Base-by-base conservation (phyloP, 2,113 vertebrate species). In the Corapipo altera region DNA sequence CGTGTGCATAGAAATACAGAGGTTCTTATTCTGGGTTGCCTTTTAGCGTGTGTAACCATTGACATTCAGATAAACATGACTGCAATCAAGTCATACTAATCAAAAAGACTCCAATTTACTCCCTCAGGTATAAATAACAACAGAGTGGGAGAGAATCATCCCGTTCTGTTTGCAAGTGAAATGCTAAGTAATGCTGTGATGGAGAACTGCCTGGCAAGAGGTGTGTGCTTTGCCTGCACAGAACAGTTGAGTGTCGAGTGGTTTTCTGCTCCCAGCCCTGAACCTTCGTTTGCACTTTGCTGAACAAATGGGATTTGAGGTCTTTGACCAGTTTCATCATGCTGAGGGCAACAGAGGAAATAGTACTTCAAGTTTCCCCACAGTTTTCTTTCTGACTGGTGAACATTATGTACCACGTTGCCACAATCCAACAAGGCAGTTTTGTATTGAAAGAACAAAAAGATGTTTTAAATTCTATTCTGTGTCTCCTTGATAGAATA, bases 101-200 rank as follows among this genome's bases (percentile, higher is more conserved):
- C 92, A 93, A 85, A 93, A 86, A 81, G 61, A 52, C 61, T 73
- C 46, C 82, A 52, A 85, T 96, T 93, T 87, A 94, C 70, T 82
- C 61, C 70, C 80, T 92, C 82, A 54, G 70, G 86, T 92, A 91
- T 94, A 96, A 96, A 94, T 96, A 94, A 94, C 95, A 95, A 93
- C 90, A 82, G 91, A 91, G 76, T 91, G 77, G 91, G 88, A 91
- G 80, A 72, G 70, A 65, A 87, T 79, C 28, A 24, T 69, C 33
- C n/a, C 5, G 0, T 81, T 81, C 16, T 23, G 65, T 59, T 51
- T 78, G 70, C 51, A 61, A 66, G 65, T 57, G 69, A 74, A 48
- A 12, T 39, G 85, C n/a, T 74, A 62, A 72, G 85, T 10, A 44
- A 11, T 32, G 59, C 78, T 39, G 54, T 70, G 71, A 14, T 39